A percentile compares a stretch with the other conserved stretches of the same genome.
These are phyloP conservation scores for Chironomus striatipennis DNA, from an alignment of 1,140 invertebrate species.

Conservation along the genomic window DNA sequence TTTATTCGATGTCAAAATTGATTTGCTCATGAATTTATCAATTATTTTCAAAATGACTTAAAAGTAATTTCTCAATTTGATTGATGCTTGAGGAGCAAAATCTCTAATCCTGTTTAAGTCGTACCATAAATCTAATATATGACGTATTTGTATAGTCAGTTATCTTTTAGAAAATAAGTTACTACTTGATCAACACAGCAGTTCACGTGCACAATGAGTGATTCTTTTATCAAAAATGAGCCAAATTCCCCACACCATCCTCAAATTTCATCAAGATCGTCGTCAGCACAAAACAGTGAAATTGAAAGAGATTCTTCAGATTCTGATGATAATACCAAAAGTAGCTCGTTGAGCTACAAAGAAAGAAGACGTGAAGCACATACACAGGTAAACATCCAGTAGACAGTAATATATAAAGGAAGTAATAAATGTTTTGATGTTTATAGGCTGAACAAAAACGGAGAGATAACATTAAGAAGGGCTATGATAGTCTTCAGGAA, in stretches of 20 bases:
- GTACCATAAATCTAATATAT: no score
- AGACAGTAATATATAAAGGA: conserved; percentile 93
- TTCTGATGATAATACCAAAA: conserved; percentile 60
- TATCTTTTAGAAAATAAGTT: background rate
- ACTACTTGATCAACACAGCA: background rate
- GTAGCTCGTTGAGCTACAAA: conserved; percentile 78
- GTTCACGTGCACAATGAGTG: conserved; percentile 10
- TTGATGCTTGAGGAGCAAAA: no score
- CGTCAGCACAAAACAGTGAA: conserved; percentile 41
- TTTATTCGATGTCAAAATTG: no score
- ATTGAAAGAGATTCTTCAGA: conserved; percentile 80
- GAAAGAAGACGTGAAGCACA: conserved; percentile 89
- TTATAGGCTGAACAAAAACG: conserved; percentile 83
- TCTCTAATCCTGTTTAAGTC: no score
- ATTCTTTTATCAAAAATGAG: background rate
- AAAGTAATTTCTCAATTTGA: no score
- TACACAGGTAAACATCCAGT: conserved; percentile 94
- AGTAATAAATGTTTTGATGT: conserved; percentile 36
- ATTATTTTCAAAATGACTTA: no score
- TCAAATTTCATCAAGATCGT: background rate
- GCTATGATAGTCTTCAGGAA: conserved; percentile 84
- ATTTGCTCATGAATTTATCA: no score
- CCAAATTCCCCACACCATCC: background rate
- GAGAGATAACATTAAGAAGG: conserved; percentile 93
- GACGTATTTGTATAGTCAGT: background rate